Evolutionary conservation across 2,888 invertebrate genomes (phyloP).

Genomic region (Netelia melanura): DNA sequence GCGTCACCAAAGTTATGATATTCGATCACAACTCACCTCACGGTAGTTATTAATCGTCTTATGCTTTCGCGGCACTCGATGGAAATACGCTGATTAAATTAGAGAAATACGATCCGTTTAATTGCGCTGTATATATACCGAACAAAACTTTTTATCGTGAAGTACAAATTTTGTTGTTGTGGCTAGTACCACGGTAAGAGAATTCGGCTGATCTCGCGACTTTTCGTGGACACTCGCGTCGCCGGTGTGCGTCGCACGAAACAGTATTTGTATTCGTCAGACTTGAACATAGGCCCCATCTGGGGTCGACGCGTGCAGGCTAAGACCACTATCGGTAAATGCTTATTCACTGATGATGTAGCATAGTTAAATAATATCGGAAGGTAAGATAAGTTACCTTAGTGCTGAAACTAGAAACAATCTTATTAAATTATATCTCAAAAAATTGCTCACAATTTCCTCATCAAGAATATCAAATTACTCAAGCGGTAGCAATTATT

Average conservation of each 20-base stretch:
- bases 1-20: slow-evolving; percentile 59
- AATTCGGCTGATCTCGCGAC: slow-evolving; percentile 77
- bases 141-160: slow-evolving; percentile 78
- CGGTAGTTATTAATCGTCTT: slow-evolving; percentile 29
- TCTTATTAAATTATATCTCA: too few relatives aligned
- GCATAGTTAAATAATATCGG: too few relatives aligned
- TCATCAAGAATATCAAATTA: too few relatives aligned
- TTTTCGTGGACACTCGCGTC: slow-evolving; percentile 47
- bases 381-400: too few relatives aligned
- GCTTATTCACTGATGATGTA: too few relatives aligned
- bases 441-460: too few relatives aligned
- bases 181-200: slow-evolving; percentile 81
- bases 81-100: slow-evolving; percentile 42
- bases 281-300: slow-evolving; percentile 10
- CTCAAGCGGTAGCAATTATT: too few relatives aligned
- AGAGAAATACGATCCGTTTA: slow-evolving; percentile 55
- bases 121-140: slow-evolving; percentile 68
- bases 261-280: slow-evolving; percentile 17
- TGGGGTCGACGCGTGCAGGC: not conserved
- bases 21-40: slow-evolving; percentile 54
- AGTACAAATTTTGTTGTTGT: slow-evolving; percentile 80
- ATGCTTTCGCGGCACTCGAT: slow-evolving; percentile 33
- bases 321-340: too few relatives aligned
- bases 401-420: too few relatives aligned
- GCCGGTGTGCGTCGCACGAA: slow-evolving; percentile 44